Evolutionary conservation across 2,888 invertebrate genomes (phyloP), one percentile per base, ranked within the genome.

Genomic region (Aporophyla lueneburgensis): DNA sequence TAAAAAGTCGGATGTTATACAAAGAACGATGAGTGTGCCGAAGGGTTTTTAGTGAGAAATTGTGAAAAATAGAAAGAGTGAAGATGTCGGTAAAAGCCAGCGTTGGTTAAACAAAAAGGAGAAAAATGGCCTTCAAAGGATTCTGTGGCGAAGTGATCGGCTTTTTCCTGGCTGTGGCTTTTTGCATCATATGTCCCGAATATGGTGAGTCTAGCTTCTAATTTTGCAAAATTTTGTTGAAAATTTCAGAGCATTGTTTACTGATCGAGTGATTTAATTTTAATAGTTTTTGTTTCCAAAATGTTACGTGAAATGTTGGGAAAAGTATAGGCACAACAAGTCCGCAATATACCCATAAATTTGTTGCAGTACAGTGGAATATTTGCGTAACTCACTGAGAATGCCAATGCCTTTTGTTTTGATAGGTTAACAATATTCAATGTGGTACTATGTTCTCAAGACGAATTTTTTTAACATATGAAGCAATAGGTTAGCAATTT

Each of bases 151-250:
- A 96, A 88, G 94, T 95, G 94, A 93, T 96, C 92, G 95, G 96
- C 86, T 92, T 96, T 92, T 93, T 96, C 91, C 93, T 96, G 89
- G 95, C 96, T 84, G 94, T 95, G 91, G 94, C 94, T 85, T 93
- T 96, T 89, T 96, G 96, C 92, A 92, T 95, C 92, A 95, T 94
- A 86, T 96, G 95, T 88, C 96, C 96, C 76, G 94, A 95, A 93
- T 96, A 96, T 94, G 96, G 96, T 96, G 87, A 95, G 96, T 94
- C 43, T 71, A 73, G 76, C 76, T 74, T 19, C 69, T 72, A 71
- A 71, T 76, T 80, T 61, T 71, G 40, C 24, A 49, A 69, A 71
- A 68, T 58, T 72, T 81, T 53, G 24, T 71, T 16, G 40, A 49
- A 68, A 24, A 43, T 61, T 66, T 62, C 56, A 53, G 49, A 74